phyloP scores from a whole-genome alignment of 2,888 invertebrate genomes.

The Drosophila maculinotata region DNA sequence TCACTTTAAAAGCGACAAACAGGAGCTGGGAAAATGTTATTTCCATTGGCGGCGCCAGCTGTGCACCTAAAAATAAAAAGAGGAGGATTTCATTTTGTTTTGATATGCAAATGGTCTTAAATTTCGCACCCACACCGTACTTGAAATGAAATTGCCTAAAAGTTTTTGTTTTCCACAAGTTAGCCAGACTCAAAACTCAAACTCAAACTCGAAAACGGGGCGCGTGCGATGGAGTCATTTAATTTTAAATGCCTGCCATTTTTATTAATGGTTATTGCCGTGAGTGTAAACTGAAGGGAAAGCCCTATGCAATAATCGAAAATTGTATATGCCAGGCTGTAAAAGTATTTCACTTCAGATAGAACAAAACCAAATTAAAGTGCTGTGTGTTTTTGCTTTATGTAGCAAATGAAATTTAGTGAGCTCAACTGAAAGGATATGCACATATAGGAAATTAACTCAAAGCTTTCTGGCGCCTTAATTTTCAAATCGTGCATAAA shows the following conservation, averaged over 20 bases:
- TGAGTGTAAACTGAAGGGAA: slow-evolving; percentile 57
- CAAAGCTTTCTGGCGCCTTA: neutral
- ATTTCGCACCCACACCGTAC: slow-evolving; percentile 61
- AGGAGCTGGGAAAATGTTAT: slow-evolving; percentile 26
- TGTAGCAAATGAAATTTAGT: slow-evolving; percentile 52
- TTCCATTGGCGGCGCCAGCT: slow-evolving; percentile 53
- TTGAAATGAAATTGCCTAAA: slow-evolving; percentile 75
- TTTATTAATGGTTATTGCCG: slow-evolving; percentile 77
- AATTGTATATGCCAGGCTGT: slow-evolving; percentile 69
- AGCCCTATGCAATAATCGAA: slow-evolving; percentile 65
- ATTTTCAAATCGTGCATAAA: slow-evolving; percentile 37
- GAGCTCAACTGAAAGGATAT: slow-evolving; percentile 11
- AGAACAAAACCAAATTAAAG: slow-evolving; percentile 8
- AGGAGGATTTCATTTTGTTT: slow-evolving; percentile 66
- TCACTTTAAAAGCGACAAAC: neutral
- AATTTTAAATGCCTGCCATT: slow-evolving; percentile 77
- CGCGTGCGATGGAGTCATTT: slow-evolving; percentile 65
- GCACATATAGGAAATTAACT: neutral
- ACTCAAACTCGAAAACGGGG: neutral
- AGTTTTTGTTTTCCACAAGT: slow-evolving; percentile 53
- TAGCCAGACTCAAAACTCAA: neutral
- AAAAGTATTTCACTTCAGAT: too few relatives aligned
- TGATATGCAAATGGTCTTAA: slow-evolving; percentile 74
- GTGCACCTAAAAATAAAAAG: slow-evolving; percentile 25
- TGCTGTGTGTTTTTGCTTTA: slow-evolving; percentile 39